These are phyloP conservation scores for Erythrocercus mccallii DNA, from an alignment of 2,113 vertebrate species.

Conservation along the genomic window DNA sequence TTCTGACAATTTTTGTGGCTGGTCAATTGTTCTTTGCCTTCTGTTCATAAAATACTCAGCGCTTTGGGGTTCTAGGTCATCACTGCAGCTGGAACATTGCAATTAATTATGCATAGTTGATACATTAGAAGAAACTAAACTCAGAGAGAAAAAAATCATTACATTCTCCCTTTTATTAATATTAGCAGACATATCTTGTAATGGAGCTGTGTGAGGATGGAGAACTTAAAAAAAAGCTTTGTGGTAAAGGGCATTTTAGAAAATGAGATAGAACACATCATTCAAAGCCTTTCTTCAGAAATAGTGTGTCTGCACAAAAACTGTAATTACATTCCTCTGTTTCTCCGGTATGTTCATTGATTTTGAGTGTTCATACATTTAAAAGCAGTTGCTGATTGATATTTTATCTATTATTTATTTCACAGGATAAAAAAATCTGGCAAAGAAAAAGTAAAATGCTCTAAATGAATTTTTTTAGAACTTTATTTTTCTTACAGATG, in stretches of 20 bases:
- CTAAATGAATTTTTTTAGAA: not conserved
- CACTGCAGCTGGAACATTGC: not conserved
- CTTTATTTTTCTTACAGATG: not conserved
- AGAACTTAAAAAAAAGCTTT: constrained; percentile 79
- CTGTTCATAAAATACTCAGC: not conserved
- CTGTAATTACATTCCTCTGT: constrained; percentile 56
- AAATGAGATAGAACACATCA: constrained; percentile 81
- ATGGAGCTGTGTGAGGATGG: constrained; percentile 84
- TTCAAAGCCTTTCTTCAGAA: constrained; percentile 78
- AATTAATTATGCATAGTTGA: not conserved
- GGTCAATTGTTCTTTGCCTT: not conserved
- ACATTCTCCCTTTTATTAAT: constrained; percentile 19
- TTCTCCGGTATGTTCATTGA: not conserved
- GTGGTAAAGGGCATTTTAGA: constrained; percentile 76
- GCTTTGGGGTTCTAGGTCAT: not conserved
- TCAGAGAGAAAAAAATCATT: not conserved
- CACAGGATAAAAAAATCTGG: not conserved
- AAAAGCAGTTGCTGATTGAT: not conserved
- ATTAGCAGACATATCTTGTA: constrained; percentile 83
- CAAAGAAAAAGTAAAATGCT: not conserved
- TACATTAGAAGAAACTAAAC: not conserved
- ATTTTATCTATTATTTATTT: not conserved
- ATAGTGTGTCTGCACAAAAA: constrained; percentile 82
- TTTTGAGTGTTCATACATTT: not conserved
- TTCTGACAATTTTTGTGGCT: not conserved